phyloP scores from a whole-genome alignment of 1,140 invertebrate species.

The Chironomus striatipennis region DNA sequence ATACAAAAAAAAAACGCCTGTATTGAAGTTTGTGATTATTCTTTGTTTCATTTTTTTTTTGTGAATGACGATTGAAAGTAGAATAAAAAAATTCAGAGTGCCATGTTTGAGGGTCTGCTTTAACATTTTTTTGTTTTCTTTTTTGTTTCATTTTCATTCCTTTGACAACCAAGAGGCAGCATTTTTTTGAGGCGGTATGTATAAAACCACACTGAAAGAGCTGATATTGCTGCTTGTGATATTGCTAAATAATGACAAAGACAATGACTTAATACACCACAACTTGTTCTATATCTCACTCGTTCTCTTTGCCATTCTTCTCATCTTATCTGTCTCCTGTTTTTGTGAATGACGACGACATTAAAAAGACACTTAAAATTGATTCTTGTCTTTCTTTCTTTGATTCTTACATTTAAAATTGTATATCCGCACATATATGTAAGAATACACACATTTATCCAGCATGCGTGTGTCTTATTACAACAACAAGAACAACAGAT shows the following conservation, averaged over 20 bases:
- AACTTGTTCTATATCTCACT: background rate
- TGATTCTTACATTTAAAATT: background rate
- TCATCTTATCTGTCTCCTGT: background rate
- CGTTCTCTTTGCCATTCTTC: background rate
- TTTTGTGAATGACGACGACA: slow-evolving; percentile 6
- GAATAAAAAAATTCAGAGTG: background rate
- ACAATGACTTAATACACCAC: slow-evolving; percentile 3
- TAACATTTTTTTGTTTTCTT: background rate
- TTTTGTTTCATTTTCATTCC: background rate
- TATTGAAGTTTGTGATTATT: background rate
- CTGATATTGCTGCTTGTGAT: background rate
- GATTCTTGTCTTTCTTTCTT: background rate
- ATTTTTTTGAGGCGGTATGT: background rate
- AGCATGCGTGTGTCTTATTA: background rate
- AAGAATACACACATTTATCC: background rate
- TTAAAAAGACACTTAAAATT: slow-evolving; percentile 15
- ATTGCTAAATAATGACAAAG: slow-evolving; percentile 13
- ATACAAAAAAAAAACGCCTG: too few species aligned
- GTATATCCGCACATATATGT: too few species aligned
- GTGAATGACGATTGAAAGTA: background rate
- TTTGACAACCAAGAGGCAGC: background rate
- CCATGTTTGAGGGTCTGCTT: background rate
- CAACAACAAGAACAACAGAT: too few species aligned
- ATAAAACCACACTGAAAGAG: background rate
- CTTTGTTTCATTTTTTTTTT: background rate